Percentiles rank a stretch among this genome's conserved stretches.
Evolutionary conservation across 2,113 vertebrate genomes (phyloP).

Genomic region (Nesoenas mayeri): DNA sequence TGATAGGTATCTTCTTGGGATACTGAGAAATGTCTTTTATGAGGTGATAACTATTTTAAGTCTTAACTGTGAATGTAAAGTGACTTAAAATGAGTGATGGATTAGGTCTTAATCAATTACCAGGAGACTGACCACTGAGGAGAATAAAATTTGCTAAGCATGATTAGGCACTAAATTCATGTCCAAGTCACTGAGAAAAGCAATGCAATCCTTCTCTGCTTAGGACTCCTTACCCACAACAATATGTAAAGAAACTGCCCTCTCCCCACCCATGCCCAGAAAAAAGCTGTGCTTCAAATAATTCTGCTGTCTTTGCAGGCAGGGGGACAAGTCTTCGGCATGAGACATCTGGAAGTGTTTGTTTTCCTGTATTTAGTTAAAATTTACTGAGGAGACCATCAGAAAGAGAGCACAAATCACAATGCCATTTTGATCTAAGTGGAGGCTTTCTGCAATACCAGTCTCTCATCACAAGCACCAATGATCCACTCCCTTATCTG

Average conservation of each 20-base stretch:
- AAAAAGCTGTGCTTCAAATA: neutral
- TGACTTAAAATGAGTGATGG: neutral
- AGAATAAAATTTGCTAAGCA: slow-evolving; percentile 1
- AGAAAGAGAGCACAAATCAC: neutral
- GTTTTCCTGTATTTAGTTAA: neutral
- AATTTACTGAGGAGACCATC: neutral
- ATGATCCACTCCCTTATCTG: neutral
- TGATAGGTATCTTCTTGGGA: neutral
- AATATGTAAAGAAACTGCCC: neutral
- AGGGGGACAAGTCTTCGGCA: neutral
- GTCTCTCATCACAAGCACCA: neutral
- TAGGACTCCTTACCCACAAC: neutral
- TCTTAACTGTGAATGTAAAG: neutral
- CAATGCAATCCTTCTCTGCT: neutral
- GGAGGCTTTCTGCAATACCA: neutral
- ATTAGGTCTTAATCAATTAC: neutral
- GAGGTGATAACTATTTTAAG: neutral
- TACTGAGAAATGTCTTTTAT: neutral
- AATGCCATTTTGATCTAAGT: neutral
- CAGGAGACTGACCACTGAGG: neutral
- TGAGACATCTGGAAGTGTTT: neutral
- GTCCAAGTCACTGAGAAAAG: neutral
- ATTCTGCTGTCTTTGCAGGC: neutral
- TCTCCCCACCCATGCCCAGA: neutral
- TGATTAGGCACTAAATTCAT: neutral